Percentiles rank a stretch among this genome's conserved stretches.
These are phyloP conservation scores for Hydropsyche tenuis DNA, from an alignment of 1,140 invertebrate genomes.

Conservation along the genomic window DNA sequence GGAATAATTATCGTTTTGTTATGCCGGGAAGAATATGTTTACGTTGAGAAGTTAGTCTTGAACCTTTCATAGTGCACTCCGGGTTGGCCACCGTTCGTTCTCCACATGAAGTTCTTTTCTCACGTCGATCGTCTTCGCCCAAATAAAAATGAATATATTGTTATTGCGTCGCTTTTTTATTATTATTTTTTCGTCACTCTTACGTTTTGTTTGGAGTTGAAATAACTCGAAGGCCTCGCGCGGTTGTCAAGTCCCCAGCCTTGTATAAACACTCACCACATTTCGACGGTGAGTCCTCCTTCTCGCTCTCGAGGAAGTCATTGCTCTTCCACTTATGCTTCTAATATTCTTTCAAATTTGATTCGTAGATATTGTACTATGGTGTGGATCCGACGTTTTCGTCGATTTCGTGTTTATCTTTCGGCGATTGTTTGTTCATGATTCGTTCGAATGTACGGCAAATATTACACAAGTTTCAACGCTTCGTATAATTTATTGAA, in stretches of 20 bases:
- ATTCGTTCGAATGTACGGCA: too few relatives aligned
- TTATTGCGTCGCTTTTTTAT: neutral
- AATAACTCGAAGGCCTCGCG: constrained; percentile 20
- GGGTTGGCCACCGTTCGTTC: too few relatives aligned
- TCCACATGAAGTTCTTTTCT: neutral
- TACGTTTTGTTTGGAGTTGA: constrained; percentile 17
- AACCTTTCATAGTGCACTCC: too few relatives aligned
- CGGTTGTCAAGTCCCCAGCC: constrained; percentile 20
- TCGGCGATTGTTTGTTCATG: neutral
- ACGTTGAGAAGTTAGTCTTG: too few relatives aligned
- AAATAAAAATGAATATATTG: constrained; percentile 20
- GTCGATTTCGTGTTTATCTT: neutral
- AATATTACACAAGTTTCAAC: too few relatives aligned
- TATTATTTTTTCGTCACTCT: too few relatives aligned
- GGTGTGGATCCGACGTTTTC: neutral
- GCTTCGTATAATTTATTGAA: too few relatives aligned
- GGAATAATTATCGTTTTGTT: too few relatives aligned
- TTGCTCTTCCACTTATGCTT: constrained; percentile 24
- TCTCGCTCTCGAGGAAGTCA: constrained; percentile 7
- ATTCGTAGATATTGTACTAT: neutral
- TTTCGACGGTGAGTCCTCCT: constrained; percentile 1
- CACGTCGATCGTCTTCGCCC: neutral
- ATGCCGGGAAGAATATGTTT: too few relatives aligned
- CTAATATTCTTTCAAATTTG: neutral
- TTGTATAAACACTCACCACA: constrained; percentile 26